Evolutionary conservation across 2,888 invertebrate species (phyloP).

Genomic region (Tenthredo scrophulariae): DNA sequence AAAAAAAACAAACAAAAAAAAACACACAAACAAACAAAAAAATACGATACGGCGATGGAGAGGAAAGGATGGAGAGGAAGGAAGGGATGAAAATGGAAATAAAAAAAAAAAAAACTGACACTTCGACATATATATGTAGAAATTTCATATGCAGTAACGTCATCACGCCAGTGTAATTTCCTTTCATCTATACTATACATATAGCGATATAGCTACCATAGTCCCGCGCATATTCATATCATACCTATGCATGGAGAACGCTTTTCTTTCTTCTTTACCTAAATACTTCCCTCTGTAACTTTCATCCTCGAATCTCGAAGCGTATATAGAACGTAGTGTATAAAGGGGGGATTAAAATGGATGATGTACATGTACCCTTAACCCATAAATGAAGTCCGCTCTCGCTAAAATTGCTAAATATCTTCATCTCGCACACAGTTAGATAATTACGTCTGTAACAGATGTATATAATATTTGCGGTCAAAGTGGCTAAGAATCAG

Average conservation of each 20-base stretch:
- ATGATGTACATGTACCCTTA: not conserved
- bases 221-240: not conserved
- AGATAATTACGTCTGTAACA: not conserved
- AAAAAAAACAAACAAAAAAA: not conserved
- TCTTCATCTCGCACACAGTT: not conserved
- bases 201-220: not conserved
- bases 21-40: not conserved
- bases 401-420: constrained; percentile 2
- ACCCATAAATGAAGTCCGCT: not conserved
- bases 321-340: not conserved
- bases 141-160: not conserved
- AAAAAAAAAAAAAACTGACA: not conserved
- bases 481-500: not conserved
- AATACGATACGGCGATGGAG: not conserved
- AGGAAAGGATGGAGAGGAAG: not conserved
- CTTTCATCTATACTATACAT: not conserved
- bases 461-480: not conserved
- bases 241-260: not conserved
- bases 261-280: not conserved
- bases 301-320: not conserved
- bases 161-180: constrained; percentile 36
- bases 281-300: not conserved
- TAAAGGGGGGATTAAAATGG: not conserved
- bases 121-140: not conserved
- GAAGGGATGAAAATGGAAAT: not conserved